Evolutionary conservation across 1,140 invertebrate genomes (phyloP).

Genomic region (Fragariocoptes setiger): DNA sequence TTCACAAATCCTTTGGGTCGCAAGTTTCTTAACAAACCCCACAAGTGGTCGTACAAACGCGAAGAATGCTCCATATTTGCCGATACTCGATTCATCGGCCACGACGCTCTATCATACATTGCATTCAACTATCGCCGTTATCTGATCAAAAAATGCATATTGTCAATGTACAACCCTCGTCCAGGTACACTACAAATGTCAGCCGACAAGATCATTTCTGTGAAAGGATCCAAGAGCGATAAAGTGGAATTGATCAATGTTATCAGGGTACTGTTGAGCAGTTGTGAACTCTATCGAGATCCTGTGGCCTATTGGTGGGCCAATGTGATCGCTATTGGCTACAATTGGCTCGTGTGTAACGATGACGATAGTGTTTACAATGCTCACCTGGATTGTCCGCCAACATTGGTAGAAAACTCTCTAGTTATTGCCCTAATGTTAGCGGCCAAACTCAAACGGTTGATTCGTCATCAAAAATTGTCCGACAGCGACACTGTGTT

Average conservation of each 20-base stretch:
- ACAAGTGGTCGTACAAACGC: constrained; percentile 6
- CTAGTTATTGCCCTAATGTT: constrained; percentile 7
- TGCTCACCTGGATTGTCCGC: constrained; percentile 1
- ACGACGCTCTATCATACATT: constrained; percentile 5
- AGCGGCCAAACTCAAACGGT: constrained; percentile 5
- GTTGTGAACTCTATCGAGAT: constrained; percentile 5
- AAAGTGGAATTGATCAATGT: constrained; percentile 1
- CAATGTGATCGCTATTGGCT: constrained; percentile 6
- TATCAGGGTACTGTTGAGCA: constrained; percentile 6
- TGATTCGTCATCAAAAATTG: not conserved
- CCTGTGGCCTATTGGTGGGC: constrained; percentile 8
- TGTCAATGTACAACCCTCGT: constrained; percentile 8
- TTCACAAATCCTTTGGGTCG: constrained; percentile 6
- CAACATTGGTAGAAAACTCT: constrained; percentile 6
- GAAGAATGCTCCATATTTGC: constrained; percentile 9
- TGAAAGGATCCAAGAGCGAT: not conserved
- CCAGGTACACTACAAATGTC: not conserved
- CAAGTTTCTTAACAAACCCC: constrained; percentile 7
- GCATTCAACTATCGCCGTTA: constrained; percentile 7
- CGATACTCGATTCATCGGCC: constrained; percentile 1
- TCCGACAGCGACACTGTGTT: not conserved
- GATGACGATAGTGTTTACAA: constrained; percentile 5
- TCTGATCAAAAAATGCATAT: constrained; percentile 9
- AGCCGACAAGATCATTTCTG: not conserved
- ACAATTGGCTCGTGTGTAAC: constrained; percentile 6